Base-by-base conservation (phyloP, 2,113 vertebrate genomes). In the Isichthys henryi region DNA sequence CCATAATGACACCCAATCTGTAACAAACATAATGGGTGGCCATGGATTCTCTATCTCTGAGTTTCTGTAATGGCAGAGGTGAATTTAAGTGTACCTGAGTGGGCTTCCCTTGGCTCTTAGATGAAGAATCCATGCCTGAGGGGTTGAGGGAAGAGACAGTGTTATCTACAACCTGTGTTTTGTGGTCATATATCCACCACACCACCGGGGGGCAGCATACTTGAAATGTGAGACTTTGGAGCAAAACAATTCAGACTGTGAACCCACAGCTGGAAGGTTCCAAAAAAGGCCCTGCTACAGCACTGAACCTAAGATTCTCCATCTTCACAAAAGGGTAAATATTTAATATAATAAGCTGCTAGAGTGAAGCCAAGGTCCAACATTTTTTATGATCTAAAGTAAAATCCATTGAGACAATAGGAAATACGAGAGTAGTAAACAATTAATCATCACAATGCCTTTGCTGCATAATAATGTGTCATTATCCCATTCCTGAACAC, bases 111-210 rank as follows among this genome's bases (percentile, higher is more conserved):
- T 88, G 93, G 0, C 50, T 86, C 49, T 27, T 90, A 1, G 88
- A 17, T 90, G 91, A 62, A 11, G 91, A 43, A 8, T 27, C 88
- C 94, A 95, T 96, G 93, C 97, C 97, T 99, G 94, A 91, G 88
- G 91, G 91, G 91, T 56, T 46, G 93, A 91, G 91, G 88, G 90
- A n/a, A 89, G 90, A 92, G 5, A 88, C 11, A 27, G 3, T 8
- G 13, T 84, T 31, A 86, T 86, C 31, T 48, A 66, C 39, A 88
- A n/a, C 17, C 87, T 46, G 48, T 52, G 35, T n/a, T 56, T 82
- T 56, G 23, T 45, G 15, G 17, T 31, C 2, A 13, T n/a, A 62
- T 66, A 39, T 31, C 31, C 49, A 53, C 13, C n/a, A 87, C 50
- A 52, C 49, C 50, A 56, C 50, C 39, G 8, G 74, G 74, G 58